A percentile compares a stretch with the other conserved stretches of the same genome.
Conservation (phyloP, 2,888 invertebrate species). For the Reticulitermes lucifugus region DNA sequence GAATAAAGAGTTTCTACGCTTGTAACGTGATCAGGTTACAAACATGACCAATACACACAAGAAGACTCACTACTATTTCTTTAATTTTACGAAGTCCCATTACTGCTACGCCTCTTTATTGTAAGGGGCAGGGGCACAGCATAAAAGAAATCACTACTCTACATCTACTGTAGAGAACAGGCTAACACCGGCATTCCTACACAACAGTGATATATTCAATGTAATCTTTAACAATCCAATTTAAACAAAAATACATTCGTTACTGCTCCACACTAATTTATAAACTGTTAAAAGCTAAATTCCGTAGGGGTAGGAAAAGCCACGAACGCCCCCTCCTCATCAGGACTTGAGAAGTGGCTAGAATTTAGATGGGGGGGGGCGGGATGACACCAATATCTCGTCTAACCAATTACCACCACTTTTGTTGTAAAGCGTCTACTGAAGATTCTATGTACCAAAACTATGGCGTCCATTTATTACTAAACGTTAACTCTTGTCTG, state of each 20-base stretch:
- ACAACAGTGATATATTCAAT: background rate
- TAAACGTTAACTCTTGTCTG: conserved; percentile 1
- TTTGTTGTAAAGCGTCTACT: background rate
- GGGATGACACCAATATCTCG: background rate
- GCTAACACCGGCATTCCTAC: too few relatives aligned
- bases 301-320: background rate
- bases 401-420: conserved; percentile 12
- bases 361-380: background rate
- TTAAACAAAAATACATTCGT: background rate
- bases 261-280: background rate
- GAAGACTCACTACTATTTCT: too few relatives aligned
- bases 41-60: too few relatives aligned
- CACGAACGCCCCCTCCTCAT: background rate
- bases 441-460: background rate
- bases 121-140: too few relatives aligned
- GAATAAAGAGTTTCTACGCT: too few relatives aligned
- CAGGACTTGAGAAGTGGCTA: background rate
- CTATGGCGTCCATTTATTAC: conserved; percentile 16
- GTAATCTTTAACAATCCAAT: background rate
- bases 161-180: too few relatives aligned
- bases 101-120: too few relatives aligned
- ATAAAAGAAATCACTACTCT: too few relatives aligned
- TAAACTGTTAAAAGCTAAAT: background rate
- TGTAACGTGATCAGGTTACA: too few relatives aligned
- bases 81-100: too few relatives aligned